These are phyloP conservation scores for Bujurquina vittata DNA, from an alignment of 2,113 vertebrate genomes.

Conservation along the genomic window DNA sequence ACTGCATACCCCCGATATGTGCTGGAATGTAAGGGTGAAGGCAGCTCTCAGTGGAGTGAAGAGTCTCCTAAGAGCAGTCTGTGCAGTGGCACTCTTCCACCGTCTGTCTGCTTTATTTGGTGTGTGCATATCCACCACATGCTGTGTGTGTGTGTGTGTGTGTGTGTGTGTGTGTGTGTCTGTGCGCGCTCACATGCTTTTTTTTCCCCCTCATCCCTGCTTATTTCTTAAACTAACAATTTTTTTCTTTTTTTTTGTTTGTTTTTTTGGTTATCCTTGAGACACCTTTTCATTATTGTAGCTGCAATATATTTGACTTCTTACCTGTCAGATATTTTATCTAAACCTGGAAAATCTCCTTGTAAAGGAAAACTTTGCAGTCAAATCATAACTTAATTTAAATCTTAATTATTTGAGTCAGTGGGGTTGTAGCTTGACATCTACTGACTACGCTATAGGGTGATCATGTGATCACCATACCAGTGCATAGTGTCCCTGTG, in stretches of 20 bases:
- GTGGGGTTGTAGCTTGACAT: background rate
- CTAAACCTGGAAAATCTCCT: background rate
- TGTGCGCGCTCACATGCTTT: background rate
- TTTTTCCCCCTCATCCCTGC: background rate
- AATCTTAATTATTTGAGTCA: background rate
- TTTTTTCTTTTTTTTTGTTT: background rate
- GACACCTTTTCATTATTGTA: background rate
- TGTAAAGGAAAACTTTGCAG: background rate
- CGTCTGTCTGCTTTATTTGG: conserved; percentile 22
- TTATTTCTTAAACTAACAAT: background rate
- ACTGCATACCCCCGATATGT: conserved; percentile 5
- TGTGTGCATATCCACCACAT: background rate
- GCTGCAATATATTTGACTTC: background rate
- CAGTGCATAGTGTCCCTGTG: background rate
- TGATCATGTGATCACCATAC: background rate
- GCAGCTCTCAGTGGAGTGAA: conserved; percentile 39
- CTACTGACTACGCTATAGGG: background rate
- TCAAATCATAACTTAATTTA: background rate
- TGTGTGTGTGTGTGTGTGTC: no score
- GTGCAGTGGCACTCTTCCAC: conserved; percentile 36
- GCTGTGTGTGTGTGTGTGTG: background rate
- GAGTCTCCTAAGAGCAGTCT: conserved; percentile 28
- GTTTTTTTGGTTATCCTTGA: background rate
- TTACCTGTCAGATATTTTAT: background rate
- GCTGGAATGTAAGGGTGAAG: conserved; percentile 40